Evolutionary conservation across 1,140 invertebrate genomes (phyloP).

Genomic region (Drosophila fuyamai): DNA sequence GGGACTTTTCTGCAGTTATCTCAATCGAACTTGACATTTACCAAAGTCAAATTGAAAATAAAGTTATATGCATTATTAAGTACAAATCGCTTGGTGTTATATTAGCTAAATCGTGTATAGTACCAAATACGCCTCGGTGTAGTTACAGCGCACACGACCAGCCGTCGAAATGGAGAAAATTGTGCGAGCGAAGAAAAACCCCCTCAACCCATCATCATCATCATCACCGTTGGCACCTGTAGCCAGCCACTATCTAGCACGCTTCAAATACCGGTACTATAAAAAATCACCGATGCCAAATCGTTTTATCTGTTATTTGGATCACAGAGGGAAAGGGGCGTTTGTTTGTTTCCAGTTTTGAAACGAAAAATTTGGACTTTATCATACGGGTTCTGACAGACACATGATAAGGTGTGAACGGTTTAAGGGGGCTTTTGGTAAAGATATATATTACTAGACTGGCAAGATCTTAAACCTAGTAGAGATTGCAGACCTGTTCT

Average conservation of each 20-base stretch:
- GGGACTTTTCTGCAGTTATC: slow-evolving; percentile 46
- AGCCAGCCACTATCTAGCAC: slow-evolving; percentile 22
- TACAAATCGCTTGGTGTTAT: slow-evolving; percentile 11
- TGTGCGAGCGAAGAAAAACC: slow-evolving; percentile 23
- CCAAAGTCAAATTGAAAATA: slow-evolving; percentile 25
- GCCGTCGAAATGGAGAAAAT: slow-evolving; percentile 24
- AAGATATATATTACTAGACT: neutral
- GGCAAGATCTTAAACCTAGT: neutral
- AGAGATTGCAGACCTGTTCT: neutral
- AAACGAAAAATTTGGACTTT: slow-evolving; percentile 14
- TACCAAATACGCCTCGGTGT: slow-evolving; percentile 4
- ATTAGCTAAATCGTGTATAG: slow-evolving; percentile 12
- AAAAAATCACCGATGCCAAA: slow-evolving; percentile 39
- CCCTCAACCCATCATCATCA: slow-evolving; percentile 7
- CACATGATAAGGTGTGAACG: slow-evolving; percentile 25
- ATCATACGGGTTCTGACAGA: slow-evolving; percentile 18
- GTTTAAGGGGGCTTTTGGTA: neutral
- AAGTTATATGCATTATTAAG: slow-evolving; percentile 4
- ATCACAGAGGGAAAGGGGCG: slow-evolving; percentile 4
- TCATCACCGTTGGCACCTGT: neutral
- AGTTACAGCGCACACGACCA: neutral
- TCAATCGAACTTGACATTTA: slow-evolving; percentile 2
- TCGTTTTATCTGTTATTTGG: slow-evolving; percentile 29
- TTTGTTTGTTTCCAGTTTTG: slow-evolving; percentile 12
- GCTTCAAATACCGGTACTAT: slow-evolving; percentile 13